These are phyloP conservation scores for Porites evermanni DNA, from an alignment of 92 coral and sea anemone genomes.

Conservation along the genomic window DNA sequence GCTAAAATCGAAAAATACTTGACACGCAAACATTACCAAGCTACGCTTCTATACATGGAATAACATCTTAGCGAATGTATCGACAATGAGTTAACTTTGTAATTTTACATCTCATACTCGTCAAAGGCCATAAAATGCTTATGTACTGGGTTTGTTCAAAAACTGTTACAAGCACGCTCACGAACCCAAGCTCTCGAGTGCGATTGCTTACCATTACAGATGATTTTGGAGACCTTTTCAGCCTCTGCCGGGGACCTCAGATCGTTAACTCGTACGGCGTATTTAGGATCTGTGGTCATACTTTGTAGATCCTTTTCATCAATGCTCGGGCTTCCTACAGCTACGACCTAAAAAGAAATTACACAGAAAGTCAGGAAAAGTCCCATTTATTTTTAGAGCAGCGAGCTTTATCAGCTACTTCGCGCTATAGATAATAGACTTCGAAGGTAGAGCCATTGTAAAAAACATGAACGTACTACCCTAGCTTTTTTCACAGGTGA, in stretches of 20 bases:
- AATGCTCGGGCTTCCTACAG: slow-evolving; percentile 73
- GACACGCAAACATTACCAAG: too few relatives aligned
- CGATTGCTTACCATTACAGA: slow-evolving; percentile 77
- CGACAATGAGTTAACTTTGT: too few relatives aligned
- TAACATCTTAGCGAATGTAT: too few relatives aligned
- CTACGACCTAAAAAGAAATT: slow-evolving; percentile 57
- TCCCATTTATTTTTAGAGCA: too few relatives aligned
- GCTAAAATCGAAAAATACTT: too few relatives aligned
- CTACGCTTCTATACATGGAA: too few relatives aligned
- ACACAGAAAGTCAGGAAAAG: neutral
- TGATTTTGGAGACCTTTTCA: slow-evolving; percentile 80
- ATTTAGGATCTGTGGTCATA: slow-evolving; percentile 84
- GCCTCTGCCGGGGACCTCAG: slow-evolving; percentile 75
- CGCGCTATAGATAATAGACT: too few relatives aligned
- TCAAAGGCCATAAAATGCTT: too few relatives aligned
- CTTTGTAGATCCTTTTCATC: slow-evolving; percentile 72
- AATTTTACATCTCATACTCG: too few relatives aligned
- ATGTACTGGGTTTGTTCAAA: too few relatives aligned
- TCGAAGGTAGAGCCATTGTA: neutral
- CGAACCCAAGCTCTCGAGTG: neutral
- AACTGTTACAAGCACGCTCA: neutral
- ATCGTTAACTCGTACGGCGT: slow-evolving; percentile 83
- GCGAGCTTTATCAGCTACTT: too few relatives aligned
- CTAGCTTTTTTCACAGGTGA: too few relatives aligned
- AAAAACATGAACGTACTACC: neutral